Percentiles rank a stretch among this genome's conserved stretches.
Conservation (phyloP, 2,797 vertebrate genomes). For the Pachyuromys duprasi region DNA sequence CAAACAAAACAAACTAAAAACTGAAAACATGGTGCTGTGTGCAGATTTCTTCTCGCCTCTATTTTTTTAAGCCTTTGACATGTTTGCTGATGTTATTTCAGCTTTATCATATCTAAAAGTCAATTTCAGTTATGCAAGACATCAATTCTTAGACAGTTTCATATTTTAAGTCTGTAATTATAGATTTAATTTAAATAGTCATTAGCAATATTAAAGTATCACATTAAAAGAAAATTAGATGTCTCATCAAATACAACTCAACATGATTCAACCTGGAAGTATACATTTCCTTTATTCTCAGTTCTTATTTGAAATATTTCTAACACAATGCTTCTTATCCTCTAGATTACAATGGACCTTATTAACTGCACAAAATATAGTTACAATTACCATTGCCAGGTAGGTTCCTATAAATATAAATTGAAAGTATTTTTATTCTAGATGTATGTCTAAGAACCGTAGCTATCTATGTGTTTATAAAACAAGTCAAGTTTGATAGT, state of each 20-base stretch:
- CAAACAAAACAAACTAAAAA: background rate
- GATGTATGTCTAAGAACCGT: background rate
- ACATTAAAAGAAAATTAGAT: background rate
- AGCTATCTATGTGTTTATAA: background rate
- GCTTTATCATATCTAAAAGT: conserved; percentile 44
- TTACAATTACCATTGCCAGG: background rate
- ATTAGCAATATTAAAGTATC: conserved; percentile 28
- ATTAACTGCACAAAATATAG: background rate
- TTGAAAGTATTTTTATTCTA: conserved; percentile 10
- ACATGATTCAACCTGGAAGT: background rate
- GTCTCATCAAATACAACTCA: background rate
- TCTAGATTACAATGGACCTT: background rate
- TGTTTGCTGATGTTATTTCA: background rate
- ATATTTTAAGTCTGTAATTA: conserved; percentile 47
- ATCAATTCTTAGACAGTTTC: background rate
- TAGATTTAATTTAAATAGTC: conserved; percentile 9
- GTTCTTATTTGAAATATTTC: conserved; percentile 10
- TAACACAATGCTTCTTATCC: background rate
- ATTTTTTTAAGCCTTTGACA: background rate
- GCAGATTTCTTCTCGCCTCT: background rate
- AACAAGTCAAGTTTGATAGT: background rate
- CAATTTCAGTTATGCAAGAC: background rate
- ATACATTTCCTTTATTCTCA: background rate
- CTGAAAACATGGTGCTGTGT: background rate
- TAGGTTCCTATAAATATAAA: background rate